These are phyloP conservation scores for Calameuta pallipes DNA, from an alignment of 2,888 invertebrate genomes.

Conservation along the genomic window DNA sequence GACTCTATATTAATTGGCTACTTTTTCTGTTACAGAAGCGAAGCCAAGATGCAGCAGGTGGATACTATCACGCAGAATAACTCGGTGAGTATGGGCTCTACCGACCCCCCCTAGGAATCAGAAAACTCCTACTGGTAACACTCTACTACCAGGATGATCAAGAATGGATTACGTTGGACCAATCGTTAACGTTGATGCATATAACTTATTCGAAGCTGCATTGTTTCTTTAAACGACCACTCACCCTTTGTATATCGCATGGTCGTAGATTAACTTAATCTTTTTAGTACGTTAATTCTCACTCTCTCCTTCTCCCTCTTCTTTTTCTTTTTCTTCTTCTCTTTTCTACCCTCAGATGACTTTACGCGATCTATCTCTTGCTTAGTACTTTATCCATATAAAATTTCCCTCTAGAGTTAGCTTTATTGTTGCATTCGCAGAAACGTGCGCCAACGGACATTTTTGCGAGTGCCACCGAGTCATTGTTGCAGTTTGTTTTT, in stretches of 20 bases:
- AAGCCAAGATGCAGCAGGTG: constrained; percentile 72
- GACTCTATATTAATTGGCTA: not conserved
- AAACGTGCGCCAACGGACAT: not conserved
- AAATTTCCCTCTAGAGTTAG: not conserved
- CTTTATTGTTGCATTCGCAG: not conserved
- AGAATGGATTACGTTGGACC: not conserved
- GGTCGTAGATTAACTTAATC: not conserved
- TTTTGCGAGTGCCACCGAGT: not conserved
- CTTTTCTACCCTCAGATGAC: not conserved
- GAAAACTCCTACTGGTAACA: not conserved
- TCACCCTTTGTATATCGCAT: not conserved
- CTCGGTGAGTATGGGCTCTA: constrained; percentile 65
- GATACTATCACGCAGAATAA: constrained; percentile 71
- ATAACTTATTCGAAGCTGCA: not conserved
- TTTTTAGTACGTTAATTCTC: not conserved
- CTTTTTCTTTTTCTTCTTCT: not conserved
- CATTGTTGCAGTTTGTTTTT: not conserved
- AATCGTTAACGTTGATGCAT: not conserved
- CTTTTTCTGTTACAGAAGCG: constrained; percentile 62
- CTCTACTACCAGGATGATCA: not conserved
- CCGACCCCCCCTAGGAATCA: not conserved
- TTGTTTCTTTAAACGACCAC: not conserved
- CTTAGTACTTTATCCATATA: not conserved
- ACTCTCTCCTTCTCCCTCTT: not conserved
- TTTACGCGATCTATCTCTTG: not conserved